Evolutionary conservation across 2,888 invertebrate species (phyloP).

Genomic region (Pecten maximus): DNA sequence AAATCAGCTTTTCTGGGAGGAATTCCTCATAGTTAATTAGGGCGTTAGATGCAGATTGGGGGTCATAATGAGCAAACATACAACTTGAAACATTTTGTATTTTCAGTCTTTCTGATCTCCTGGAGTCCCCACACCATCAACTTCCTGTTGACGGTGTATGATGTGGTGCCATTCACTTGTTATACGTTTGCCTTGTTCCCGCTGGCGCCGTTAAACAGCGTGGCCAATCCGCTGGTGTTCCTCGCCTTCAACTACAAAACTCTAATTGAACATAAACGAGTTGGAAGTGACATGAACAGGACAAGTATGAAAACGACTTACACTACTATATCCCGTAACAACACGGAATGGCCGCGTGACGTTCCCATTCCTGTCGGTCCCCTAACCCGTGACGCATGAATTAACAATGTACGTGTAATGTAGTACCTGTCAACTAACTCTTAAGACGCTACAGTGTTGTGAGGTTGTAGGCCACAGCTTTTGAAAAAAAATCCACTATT

Average conservation of each 20-base stretch:
- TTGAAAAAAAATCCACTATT: no score
- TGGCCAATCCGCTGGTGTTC: not conserved
- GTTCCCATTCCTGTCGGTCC: not conserved
- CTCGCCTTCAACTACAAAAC: constrained; percentile 9
- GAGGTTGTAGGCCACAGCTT: no score
- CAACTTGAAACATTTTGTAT: no score
- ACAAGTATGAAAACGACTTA: constrained; percentile 3
- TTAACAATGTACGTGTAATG: not conserved
- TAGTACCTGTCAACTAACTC: not conserved
- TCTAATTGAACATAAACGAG: not conserved
- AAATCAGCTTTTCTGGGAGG: no score
- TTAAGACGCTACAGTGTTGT: no score
- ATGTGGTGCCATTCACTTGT: not conserved
- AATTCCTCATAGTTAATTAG: no score
- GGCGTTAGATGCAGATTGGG: no score
- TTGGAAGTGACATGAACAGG: not conserved
- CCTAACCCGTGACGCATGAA: not conserved
- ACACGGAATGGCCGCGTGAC: not conserved
- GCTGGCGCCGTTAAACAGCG: not conserved
- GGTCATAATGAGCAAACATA: no score
- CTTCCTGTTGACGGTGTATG: not conserved
- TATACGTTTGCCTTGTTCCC: not conserved
- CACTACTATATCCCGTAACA: not conserved
- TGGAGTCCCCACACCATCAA: constrained; percentile 15
- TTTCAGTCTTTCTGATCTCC: not conserved